Conservation (phyloP, 2,888 invertebrate species). For the Eretmocerus hayati region DNA sequence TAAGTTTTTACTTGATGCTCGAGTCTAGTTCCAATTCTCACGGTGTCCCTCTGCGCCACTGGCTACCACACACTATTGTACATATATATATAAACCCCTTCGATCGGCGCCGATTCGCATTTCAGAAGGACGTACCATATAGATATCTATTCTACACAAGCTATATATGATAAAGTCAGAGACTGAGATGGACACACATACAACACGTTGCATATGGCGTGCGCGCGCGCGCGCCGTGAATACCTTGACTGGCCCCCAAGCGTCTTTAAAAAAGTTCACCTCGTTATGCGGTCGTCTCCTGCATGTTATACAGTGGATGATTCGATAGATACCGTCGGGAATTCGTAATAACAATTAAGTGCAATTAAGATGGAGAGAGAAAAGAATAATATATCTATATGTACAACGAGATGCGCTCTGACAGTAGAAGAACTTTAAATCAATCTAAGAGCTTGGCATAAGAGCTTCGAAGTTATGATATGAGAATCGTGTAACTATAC, state of each 20-base stretch:
- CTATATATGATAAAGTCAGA: neutral
- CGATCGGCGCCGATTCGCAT: no score
- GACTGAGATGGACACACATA: neutral
- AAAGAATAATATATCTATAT: neutral
- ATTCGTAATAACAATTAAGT: constrained; percentile 21
- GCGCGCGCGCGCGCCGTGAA: neutral
- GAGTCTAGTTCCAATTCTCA: constrained; percentile 41
- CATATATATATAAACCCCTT: constrained; percentile 30
- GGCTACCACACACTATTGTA: no score
- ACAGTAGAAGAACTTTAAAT: no score
- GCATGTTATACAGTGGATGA: no score
- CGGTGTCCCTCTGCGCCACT: constrained; percentile 42
- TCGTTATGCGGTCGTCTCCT: neutral
- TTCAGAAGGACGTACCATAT: no score
- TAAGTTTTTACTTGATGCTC: constrained; percentile 38
- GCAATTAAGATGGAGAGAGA: constrained; percentile 18
- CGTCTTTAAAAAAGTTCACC: neutral
- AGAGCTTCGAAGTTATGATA: constrained; percentile 9
- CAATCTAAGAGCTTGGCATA: constrained; percentile 13
- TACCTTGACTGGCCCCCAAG: neutral
- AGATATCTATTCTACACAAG: no score
- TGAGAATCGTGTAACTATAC: constrained; percentile 4
- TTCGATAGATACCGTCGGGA: constrained; percentile 3
- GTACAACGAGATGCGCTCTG: constrained; percentile 5
- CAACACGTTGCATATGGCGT: neutral